Conservation (phyloP, 2,888 invertebrate species). For the Arge pagana region DNA sequence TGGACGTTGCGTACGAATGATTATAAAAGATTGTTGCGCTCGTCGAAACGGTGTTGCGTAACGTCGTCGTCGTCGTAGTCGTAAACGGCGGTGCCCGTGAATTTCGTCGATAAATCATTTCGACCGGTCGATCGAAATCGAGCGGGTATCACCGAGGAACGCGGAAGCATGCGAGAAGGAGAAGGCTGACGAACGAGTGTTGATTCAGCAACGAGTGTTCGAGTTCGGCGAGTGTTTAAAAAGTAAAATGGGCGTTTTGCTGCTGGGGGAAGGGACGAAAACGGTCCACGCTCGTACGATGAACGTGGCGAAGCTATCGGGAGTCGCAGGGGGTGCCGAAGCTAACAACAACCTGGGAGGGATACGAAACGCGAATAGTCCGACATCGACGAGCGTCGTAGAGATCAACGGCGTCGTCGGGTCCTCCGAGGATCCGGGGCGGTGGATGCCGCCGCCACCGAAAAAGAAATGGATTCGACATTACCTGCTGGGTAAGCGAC, state of each 20-base stretch:
- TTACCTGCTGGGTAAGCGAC: constrained; percentile 64
- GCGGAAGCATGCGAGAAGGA: constrained; percentile 22
- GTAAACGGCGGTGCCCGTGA: too few species aligned
- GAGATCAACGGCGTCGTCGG: constrained; percentile 40
- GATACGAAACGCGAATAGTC: constrained; percentile 38
- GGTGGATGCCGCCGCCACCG: constrained; percentile 63
- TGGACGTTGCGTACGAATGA: too few species aligned
- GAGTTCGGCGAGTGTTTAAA: constrained; percentile 1
- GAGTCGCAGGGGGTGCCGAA: constrained; percentile 28
- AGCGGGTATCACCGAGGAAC: too few species aligned
- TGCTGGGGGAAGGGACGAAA: constrained; percentile 48
- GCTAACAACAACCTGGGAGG: constrained; percentile 23
- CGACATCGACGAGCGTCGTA: constrained; percentile 29
- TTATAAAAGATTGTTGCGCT: too few species aligned
- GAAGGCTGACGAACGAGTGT: constrained; percentile 18
- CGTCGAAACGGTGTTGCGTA: too few species aligned
- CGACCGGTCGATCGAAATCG: too few species aligned
- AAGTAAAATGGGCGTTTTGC: constrained; percentile 53
- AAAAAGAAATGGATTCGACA: constrained; percentile 78
- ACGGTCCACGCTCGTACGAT: constrained; percentile 34
- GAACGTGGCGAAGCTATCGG: constrained; percentile 33
- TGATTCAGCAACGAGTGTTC: neutral
- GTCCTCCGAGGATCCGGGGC: constrained; percentile 34
- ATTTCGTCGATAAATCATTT: too few species aligned
- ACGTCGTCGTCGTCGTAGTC: too few species aligned